These are phyloP conservation scores for Leucoraja erinaceus DNA, from an alignment of 2,113 vertebrate species.

Conservation along the genomic window DNA sequence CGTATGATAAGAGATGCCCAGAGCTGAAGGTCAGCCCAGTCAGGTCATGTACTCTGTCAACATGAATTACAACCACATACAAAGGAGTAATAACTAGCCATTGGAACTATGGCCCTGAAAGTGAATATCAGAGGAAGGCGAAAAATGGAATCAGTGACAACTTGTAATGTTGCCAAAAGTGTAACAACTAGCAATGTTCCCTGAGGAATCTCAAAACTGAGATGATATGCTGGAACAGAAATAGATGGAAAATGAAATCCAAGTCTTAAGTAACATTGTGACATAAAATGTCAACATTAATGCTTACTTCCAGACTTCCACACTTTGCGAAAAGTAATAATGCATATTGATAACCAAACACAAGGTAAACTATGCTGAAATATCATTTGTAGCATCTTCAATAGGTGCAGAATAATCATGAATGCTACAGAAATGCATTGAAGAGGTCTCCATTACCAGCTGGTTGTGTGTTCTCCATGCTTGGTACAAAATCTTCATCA, in stretches of 20 bases:
- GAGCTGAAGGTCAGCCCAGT: neutral
- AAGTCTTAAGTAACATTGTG: neutral
- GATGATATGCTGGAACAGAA: neutral
- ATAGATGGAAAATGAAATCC: neutral
- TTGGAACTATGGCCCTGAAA: too few relatives aligned
- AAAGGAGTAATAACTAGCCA: neutral
- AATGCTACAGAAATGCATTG: too few relatives aligned
- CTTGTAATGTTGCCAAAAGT: neutral
- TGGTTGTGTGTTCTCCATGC: constrained; percentile 63
- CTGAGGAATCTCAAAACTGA: neutral
- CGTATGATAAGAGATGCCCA: neutral
- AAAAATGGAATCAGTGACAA: neutral
- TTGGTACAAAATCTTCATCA: constrained; percentile 77
- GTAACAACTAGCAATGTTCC: neutral
- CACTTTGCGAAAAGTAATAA: neutral
- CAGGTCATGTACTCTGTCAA: neutral
- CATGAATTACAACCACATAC: neutral
- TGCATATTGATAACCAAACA: neutral
- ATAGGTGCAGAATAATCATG: neutral
- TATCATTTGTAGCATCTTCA: neutral
- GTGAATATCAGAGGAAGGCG: neutral
- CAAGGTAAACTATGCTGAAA: neutral
- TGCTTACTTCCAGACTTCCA: neutral
- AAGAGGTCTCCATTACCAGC: constrained; percentile 59
- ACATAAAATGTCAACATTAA: neutral